Evolutionary conservation across 2,113 vertebrate genomes (phyloP).

Genomic region (Beaufortia kweichowensis): DNA sequence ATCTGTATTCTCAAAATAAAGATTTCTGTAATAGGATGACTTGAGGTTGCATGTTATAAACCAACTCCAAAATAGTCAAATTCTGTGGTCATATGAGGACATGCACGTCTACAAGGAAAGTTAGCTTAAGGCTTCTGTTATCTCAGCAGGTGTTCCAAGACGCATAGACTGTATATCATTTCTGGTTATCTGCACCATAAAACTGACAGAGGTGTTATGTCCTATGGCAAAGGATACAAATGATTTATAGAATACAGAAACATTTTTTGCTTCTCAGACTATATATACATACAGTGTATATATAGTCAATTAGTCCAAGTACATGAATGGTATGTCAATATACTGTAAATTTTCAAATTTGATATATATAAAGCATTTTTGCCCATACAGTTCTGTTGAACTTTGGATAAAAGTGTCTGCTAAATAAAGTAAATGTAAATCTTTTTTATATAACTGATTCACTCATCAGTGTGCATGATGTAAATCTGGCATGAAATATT

Average conservation of each 20-base stretch:
- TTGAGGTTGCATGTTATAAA: not conserved
- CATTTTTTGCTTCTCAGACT: not conserved
- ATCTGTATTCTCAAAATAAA: not conserved
- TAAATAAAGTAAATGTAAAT: too few species aligned
- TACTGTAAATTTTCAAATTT: too few species aligned
- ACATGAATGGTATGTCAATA: too few species aligned
- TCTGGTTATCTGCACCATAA: not conserved
- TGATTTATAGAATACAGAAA: not conserved
- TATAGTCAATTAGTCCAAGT: too few species aligned
- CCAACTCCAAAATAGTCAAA: not conserved
- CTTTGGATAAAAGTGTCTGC: too few species aligned
- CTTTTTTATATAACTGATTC: too few species aligned
- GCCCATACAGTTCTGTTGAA: too few species aligned
- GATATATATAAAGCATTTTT: too few species aligned
- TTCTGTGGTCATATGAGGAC: not conserved
- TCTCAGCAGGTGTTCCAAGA: conserved; percentile 13
- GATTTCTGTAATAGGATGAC: not conserved
- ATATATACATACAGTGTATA: too few species aligned
- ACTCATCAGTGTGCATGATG: too few species aligned
- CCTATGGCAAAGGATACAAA: too few species aligned
- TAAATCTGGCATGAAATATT: too few species aligned
- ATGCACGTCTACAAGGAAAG: not conserved
- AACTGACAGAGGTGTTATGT: not conserved
- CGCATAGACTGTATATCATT: conserved; percentile 18
- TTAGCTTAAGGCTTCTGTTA: not conserved